Base-by-base conservation (phyloP, 1,140 invertebrate genomes). In the Bombus sibiricus region DNA sequence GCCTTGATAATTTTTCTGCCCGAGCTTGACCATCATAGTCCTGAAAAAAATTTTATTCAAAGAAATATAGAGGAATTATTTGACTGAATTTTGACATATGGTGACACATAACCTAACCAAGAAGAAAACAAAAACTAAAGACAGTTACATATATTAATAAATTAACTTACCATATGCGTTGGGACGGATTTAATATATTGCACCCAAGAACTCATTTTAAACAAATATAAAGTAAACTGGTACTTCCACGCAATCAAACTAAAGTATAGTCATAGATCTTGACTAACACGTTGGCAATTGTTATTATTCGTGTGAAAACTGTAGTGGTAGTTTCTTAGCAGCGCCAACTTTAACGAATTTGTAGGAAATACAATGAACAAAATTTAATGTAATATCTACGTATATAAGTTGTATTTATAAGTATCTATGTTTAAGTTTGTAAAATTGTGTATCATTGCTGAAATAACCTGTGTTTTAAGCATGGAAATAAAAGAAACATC, bases 11-110 rank as follows among this genome's bases (percentile, higher is more conserved):
- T 93, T 97, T 97, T 94, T 99, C 98, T n/a, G 98, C 98, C 94
- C 96, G 97, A 13, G 97, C 97, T 95, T 99, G 98, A 0, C 98
- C 98, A 84, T 97, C 98, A 96, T 98, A 99, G 93, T 99, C 98
- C 98, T 98, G 93, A 93, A 93, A 85, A 4, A 41, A 53, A 53
- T 22, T 22, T 53, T 22, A 64, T 62, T 62, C 10, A 43, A 34
- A 47, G 9, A 53, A n/a, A 62, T 64, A 64, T 1, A 25, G 39
- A n/a, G 1, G 57, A 53, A 8, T n/a, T 32, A 4, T 37, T 2
- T 34, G 13, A 53, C 9, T 69, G 12, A 66, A 32, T 32, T 66
- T 32, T 66, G 25, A 59, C 13, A 34, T 72, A 41, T 8, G 28
- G 59, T 15, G 28, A n/a, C 28, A 62, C 59, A 47, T 78, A 88